Conservation (phyloP, 2,797 vertebrate species). For the Acridotheres tristis region DNA sequence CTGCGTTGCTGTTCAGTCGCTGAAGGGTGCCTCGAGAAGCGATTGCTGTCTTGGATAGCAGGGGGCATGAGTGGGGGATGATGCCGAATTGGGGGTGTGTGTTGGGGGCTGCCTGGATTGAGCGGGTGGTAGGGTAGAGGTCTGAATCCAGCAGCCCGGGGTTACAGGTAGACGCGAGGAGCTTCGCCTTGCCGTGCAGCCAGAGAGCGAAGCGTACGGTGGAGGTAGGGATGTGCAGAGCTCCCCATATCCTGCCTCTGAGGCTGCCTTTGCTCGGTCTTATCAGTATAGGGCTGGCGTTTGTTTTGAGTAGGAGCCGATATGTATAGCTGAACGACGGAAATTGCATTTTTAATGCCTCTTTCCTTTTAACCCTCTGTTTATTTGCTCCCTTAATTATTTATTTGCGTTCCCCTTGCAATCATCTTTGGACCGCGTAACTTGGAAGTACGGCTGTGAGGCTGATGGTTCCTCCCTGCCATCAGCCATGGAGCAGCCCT, state of each 20-base stretch:
- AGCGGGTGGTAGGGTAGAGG: neutral
- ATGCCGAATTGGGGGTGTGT: neutral
- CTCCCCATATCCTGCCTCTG: neutral
- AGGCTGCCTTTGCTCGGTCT: neutral
- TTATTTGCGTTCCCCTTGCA: neutral
- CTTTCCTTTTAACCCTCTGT: neutral
- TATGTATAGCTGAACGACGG: neutral
- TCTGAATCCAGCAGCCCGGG: neutral
- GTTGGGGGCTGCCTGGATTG: neutral
- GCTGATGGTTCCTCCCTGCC: neutral
- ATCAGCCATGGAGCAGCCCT: neutral
- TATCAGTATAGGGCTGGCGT: neutral
- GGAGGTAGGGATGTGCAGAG: neutral
- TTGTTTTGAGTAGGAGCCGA: neutral
- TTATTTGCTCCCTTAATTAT: neutral
- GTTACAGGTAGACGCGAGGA: neutral
- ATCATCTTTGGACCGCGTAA: conserved; percentile 22
- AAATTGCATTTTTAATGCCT: neutral
- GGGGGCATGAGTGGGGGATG: neutral
- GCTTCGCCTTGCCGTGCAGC: neutral
- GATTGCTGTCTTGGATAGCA: neutral
- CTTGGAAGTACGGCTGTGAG: conserved; percentile 32
- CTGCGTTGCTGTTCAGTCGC: neutral
- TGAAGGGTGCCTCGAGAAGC: neutral
- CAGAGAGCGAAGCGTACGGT: neutral